Percentiles rank a stretch among this genome's conserved stretches.
Conservation (phyloP, 1,140 invertebrate species). For the Pemphigus obesinymphae region DNA sequence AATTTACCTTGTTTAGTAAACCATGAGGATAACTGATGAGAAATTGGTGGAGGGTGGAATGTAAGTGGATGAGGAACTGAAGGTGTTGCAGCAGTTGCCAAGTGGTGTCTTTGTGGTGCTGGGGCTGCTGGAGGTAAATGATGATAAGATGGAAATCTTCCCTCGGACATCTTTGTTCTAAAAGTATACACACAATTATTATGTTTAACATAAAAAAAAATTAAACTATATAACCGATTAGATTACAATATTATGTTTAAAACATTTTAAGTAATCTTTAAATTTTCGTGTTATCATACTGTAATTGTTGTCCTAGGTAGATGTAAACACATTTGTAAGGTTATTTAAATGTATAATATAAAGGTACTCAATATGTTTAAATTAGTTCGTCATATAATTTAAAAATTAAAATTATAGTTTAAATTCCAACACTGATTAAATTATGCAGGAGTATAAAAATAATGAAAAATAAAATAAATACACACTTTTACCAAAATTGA, state of each 20-base stretch:
- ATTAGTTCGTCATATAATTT: not conserved
- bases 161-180: conserved; percentile 39
- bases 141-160: conserved; percentile 40
- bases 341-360: not conserved
- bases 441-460: not conserved
- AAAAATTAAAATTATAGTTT: not conserved
- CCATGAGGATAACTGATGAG: conserved; percentile 35
- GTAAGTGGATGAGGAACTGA: conserved; percentile 37
- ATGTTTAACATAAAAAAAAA: too few species aligned
- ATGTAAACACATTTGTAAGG: conserved; percentile 9
- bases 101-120: conserved; percentile 29
- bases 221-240: not conserved
- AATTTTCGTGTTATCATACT: not conserved
- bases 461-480: not conserved
- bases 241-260: not conserved
- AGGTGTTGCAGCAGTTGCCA: conserved; percentile 27
- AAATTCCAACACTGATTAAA: not conserved
- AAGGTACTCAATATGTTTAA: not conserved
- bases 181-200: not conserved
- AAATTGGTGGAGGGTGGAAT: conserved; percentile 25
- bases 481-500: conserved; percentile 1
- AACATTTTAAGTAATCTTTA: not conserved
- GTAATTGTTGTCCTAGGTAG: not conserved
- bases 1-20: conserved; percentile 39
- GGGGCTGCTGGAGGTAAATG: conserved; percentile 37